Evolutionary conservation across 2,113 vertebrate species (phyloP).

Genomic region (Aix galericulata): DNA sequence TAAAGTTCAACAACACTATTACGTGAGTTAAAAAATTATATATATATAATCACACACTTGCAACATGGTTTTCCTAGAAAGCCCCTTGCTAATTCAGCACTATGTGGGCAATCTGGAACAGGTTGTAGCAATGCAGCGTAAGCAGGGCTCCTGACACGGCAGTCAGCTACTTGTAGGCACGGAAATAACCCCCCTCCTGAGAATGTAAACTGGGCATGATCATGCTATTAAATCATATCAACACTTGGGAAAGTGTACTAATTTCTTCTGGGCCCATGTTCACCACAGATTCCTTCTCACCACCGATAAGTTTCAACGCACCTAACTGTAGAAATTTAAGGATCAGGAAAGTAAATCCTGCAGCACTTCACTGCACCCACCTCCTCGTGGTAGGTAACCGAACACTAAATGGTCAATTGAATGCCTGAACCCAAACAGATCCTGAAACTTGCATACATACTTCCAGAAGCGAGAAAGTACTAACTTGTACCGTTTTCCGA

Average conservation of each 20-base stretch:
- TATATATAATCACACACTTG: background rate
- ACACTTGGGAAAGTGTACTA: background rate
- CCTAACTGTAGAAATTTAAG: background rate
- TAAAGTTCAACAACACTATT: background rate
- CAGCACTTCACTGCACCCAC: background rate
- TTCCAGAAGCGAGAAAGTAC: background rate
- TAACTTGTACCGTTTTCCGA: no score
- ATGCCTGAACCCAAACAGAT: background rate
- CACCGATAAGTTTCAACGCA: background rate
- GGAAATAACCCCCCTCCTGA: conserved; percentile 31
- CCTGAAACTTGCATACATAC: background rate
- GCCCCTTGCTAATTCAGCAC: conserved; percentile 52
- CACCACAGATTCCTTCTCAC: background rate
- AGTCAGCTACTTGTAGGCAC: conserved; percentile 18
- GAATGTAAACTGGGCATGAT: conserved; percentile 21
- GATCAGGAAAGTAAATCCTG: background rate
- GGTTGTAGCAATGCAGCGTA: background rate
- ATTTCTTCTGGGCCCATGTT: background rate
- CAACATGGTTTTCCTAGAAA: conserved; percentile 66
- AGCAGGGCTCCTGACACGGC: background rate
- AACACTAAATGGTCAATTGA: background rate
- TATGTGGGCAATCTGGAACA: background rate
- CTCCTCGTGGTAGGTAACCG: fast-evolving
- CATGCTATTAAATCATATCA: background rate
- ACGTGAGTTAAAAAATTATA: background rate